Evolutionary conservation across 2,113 vertebrate species (phyloP).

Genomic region (Microcebus murinus): DNA sequence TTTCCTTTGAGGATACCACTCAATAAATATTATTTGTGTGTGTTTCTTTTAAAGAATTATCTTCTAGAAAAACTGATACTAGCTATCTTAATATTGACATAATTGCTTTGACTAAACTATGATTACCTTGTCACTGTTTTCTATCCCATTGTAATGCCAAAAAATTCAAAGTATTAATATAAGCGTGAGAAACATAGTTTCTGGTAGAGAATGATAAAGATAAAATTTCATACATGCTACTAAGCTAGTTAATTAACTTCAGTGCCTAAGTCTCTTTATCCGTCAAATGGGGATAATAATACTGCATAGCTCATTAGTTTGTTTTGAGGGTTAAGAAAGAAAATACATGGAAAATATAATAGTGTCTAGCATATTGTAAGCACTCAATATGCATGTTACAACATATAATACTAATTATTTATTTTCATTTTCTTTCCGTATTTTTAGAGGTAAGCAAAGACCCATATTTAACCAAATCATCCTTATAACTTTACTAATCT

Average conservation of each 20-base stretch:
- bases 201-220: not conserved
- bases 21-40: not conserved
- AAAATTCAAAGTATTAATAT: not conserved
- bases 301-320: not conserved
- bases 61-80: not conserved
- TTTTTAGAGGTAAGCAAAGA: not conserved
- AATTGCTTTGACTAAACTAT: not conserved
- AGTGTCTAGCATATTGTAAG: not conserved
- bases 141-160: not conserved
- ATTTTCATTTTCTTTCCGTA: not conserved
- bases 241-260: not conserved
- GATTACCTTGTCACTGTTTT: not conserved
- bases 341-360: not conserved
- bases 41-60: constrained; percentile 46
- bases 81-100: not conserved
- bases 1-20: not conserved
- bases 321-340: not conserved
- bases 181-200: not conserved
- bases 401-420: not conserved
- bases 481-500: not conserved
- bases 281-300: not conserved
- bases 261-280: not conserved
- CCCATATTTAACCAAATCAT: not conserved
- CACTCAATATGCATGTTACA: not conserved
- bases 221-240: not conserved